Base-by-base conservation (phyloP, 2,113 vertebrate genomes). In the Nothocercus nigrocapillus region DNA sequence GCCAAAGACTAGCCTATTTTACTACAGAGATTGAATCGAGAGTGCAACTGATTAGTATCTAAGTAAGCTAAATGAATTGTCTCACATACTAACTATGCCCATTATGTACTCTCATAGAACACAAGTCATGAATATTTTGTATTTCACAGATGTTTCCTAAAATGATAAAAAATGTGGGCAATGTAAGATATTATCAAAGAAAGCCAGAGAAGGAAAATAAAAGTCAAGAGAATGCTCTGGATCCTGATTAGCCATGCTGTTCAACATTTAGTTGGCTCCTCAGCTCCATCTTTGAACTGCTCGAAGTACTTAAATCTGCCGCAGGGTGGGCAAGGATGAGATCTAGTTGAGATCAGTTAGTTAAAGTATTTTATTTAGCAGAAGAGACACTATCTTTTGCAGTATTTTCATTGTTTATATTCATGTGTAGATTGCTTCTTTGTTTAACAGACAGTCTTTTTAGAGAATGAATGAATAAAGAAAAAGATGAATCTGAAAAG, bases 341-440 rank as follows among this genome's bases (percentile, higher is more conserved):
- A 77, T 18, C 5, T 40, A 21, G 1, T 0, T 27, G 14, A 19
- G 56, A 12, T 51, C 2, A 0, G 78, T 82, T 38, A 16, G 5
- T 51, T 32, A 73, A 56, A 27, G 25, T 13, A 3, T 66, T 89
- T 49, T 6, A 49, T 11, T 67, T 58, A 54, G 14, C 13, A 89
- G 61, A 81, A 17, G 9, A 66, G 22, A 73, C 4, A 16, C 3
- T 64, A 8, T 42, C 3, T 85, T 76, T 69, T 66, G 6, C 28
- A 76, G 70, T 62, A 83, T 17, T 62, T 8, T 2, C 16, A 6
- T 44, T 62, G 5, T 36, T 89, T 66, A n/a, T 42, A 45, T 12
- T 77, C 18, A 59, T 44, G 66, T 36, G 36, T 58, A 27, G 30
- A 15, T 93, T 76, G 4, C n/a, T 74, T 9, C 69, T 30, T 77